Conservation (phyloP, 2,113 vertebrate genomes). For the Vulpes vulpes region DNA sequence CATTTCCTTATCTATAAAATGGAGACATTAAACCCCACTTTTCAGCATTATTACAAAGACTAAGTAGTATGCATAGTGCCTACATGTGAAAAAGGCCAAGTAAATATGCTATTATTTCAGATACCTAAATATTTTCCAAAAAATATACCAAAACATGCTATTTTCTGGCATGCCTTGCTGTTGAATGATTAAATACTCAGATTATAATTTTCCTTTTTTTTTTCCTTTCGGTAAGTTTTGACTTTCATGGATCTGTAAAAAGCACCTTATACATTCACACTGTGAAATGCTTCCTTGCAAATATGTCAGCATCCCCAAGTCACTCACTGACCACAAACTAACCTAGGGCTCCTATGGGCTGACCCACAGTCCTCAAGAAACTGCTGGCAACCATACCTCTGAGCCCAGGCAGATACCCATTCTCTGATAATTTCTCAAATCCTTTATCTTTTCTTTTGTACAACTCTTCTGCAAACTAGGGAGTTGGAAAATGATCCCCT, state of each 20-base stretch:
- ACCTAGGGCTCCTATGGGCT: neutral
- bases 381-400: neutral
- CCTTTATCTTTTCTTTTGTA: neutral
- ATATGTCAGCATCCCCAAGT: neutral
- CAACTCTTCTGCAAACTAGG: neutral
- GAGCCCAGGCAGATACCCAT: neutral
- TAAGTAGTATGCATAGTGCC: neutral
- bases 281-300: conserved; percentile 43
- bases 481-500: neutral
- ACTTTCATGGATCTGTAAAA: conserved; percentile 11
- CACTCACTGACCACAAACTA: neutral
- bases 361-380: neutral
- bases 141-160: conserved; percentile 2
- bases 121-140: neutral
- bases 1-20: conserved; percentile 23
- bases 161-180: neutral
- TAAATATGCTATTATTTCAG: neutral
- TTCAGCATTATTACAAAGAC: neutral
- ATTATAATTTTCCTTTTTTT: neutral
- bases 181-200: neutral
- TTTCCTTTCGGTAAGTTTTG: neutral
- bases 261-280: neutral
- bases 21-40: neutral
- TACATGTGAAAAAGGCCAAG: neutral
- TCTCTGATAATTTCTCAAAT: conserved; percentile 49